Evolutionary conservation across 2,797 vertebrate genomes (phyloP), one percentile per base, ranked within the genome.

Genomic region (Sparus aurata): DNA sequence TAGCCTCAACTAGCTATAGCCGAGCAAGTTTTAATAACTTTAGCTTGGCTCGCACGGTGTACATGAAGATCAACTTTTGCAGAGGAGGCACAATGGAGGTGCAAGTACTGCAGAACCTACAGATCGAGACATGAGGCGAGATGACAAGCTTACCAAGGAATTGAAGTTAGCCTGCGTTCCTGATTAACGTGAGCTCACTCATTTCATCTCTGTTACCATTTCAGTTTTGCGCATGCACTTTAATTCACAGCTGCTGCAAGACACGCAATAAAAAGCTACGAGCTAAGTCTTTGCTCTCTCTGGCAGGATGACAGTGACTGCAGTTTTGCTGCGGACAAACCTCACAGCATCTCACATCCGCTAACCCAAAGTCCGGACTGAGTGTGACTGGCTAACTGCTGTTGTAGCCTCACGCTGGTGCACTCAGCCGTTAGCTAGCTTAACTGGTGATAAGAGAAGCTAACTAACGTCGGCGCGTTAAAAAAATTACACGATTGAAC

Each of bases 371-470:
- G 30, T 63, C 73, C 67, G 45, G 62, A 18, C 45, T 25, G 69
- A 22, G 66, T 15, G 34, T 25, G 69, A 22, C 66, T 15, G 34
- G 90, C 85, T 90, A 88, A 61, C 85, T 6, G 75, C 50, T 5
- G 38, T 38, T 55, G 73, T 76, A 80, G 78, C 61, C 25, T 66
- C 49, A 45, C 38, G 25, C 5, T 38, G 50, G 55, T 75, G 61
- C 34, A 60, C 47, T 8, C 30, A 69, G 45, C 9, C 38, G 38
- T 38, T 16, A 3, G 60, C 43, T 55, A 79, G 79, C 85, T 11
- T 79, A 59, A 64, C 46, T 13, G 54, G 17, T 43, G 50, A 27
- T 1, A 5, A 38, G 13, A 68, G 17, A 71, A 63, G 16, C 27
- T 25, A 23, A 46, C 64, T 25, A 13, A 43, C 25, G 17, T 15